Evolutionary conservation across 2,797 vertebrate genomes (phyloP), one percentile per base, ranked within the genome.

Genomic region (Hemitrygon akajei): DNA sequence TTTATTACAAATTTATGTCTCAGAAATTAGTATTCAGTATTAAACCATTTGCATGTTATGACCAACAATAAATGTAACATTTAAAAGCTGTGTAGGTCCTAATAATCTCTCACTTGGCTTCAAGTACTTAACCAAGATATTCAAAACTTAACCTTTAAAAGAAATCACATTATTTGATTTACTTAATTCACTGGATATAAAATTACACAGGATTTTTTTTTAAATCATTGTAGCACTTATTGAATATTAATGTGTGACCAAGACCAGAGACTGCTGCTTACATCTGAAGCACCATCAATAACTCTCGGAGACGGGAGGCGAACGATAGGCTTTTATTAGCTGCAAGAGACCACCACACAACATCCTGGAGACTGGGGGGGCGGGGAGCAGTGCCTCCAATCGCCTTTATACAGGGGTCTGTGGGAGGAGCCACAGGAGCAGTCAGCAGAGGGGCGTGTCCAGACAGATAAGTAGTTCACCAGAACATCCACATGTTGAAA

Each of bases 181-280:
- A 89, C 37, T 89, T 89, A 69, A 89, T 69, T 89, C 34, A 16
- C 60, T 11, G 9, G 16, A 63, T 58, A 37, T 89, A 89, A 18
- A 89, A 66, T n/a, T 89, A 34, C 69, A 20, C 2, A 3, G 86
- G 66, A 37, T 37, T 69, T 69, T 89, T 86, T n/a, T n/a, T n/a
- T n/a, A 63, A 66, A 69, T 89, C 86, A 63, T 69, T 37, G 10
- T 37, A 18, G n/a, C 60, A 34, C 20, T 89, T 18, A 89, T 20
- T 89, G 60, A 89, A 89, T 66, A 63, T 63, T 89, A 30, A 89
- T 6, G 16, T 89, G 60, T 89, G 86, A 89, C 60, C 22, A 87
- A 63, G 84, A 66, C 4, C 58, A 58, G 30, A n/a, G 58, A 66
- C 84, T 87, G 30, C 58, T 87, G 63, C 60, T 63, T 60, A 7